phyloP scores from a whole-genome alignment of 2,888 invertebrate species.

The Taphrorychus bicolor region DNA sequence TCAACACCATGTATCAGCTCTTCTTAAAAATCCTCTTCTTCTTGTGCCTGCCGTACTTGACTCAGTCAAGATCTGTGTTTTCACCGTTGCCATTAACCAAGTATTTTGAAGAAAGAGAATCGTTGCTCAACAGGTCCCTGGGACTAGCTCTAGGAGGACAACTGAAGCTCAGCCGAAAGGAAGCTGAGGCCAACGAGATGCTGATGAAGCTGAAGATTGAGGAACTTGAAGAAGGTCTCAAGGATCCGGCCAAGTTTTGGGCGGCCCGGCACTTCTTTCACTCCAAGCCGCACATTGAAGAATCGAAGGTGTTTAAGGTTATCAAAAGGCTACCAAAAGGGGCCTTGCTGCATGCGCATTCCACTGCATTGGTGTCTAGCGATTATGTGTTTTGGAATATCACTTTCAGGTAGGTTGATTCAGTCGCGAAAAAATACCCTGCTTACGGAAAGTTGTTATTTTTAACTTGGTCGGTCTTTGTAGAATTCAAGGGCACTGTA shows the following conservation, averaged over 20 bases:
- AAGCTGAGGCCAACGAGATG: conserved; percentile 47
- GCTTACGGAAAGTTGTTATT: no score
- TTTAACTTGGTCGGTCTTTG: no score
- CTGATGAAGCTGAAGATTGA: conserved; percentile 51
- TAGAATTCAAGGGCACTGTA: no score
- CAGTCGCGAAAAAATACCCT: no score
- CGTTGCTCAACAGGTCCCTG: background rate
- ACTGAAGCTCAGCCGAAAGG: conserved; percentile 52
- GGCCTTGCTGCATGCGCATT: conserved; percentile 72
- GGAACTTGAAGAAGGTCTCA: conserved; percentile 52
- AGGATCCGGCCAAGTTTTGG: conserved; percentile 59
- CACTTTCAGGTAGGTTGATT: conserved; percentile 64
- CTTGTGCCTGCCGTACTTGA: background rate
- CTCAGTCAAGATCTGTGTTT: background rate
- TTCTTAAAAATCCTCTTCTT: background rate
- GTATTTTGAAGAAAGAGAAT: background rate
- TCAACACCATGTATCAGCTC: background rate
- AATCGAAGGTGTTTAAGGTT: conserved; percentile 70
- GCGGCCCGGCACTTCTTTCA: conserved; percentile 72
- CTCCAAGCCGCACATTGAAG: conserved; percentile 65
- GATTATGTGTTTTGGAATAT: conserved; percentile 67
- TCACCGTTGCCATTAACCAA: background rate
- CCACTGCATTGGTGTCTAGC: conserved; percentile 67
- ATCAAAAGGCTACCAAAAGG: conserved; percentile 78
- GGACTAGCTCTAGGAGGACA: conserved; percentile 35